These are phyloP conservation scores for Pristiophorus japonicus DNA, from an alignment of 2,113 vertebrate genomes.

Conservation along the genomic window DNA sequence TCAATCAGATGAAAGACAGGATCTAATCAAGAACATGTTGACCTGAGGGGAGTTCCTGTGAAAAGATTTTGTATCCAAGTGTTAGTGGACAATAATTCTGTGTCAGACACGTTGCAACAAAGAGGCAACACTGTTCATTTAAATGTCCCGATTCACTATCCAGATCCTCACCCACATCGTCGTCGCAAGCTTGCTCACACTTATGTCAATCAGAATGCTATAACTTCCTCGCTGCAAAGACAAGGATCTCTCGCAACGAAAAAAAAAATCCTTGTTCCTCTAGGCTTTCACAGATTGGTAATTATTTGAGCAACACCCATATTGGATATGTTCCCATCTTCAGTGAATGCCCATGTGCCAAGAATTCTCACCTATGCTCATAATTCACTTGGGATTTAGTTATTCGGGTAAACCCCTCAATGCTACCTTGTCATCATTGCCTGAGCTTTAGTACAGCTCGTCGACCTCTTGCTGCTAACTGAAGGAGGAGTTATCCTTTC, in stretches of 20 bases:
- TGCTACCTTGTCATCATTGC: no score
- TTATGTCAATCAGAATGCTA: not conserved
- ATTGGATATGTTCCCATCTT: not conserved
- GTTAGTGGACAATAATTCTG: not conserved
- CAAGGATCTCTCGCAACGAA: not conserved
- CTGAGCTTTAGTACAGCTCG: not conserved
- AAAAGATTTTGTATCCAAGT: not conserved
- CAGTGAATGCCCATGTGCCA: not conserved
- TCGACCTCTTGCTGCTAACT: not conserved
- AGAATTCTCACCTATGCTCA: not conserved
- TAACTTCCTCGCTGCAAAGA: not conserved
- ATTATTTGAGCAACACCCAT: not conserved
- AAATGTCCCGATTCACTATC: not conserved
- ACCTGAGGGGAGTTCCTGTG: not conserved
- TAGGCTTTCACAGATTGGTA: not conserved
- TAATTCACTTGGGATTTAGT: not conserved
- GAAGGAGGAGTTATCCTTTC: not conserved
- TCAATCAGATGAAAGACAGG: not conserved
- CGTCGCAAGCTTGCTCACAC: not conserved
- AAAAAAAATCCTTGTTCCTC: not conserved
- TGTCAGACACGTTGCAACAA: not conserved
- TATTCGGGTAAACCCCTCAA: not conserved
- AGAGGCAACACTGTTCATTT: not conserved
- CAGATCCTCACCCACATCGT: not conserved
- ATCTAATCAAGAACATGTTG: not conserved